These are phyloP conservation scores for Coelopa pilipes DNA, from an alignment of 2,888 invertebrate genomes.

Conservation along the genomic window DNA sequence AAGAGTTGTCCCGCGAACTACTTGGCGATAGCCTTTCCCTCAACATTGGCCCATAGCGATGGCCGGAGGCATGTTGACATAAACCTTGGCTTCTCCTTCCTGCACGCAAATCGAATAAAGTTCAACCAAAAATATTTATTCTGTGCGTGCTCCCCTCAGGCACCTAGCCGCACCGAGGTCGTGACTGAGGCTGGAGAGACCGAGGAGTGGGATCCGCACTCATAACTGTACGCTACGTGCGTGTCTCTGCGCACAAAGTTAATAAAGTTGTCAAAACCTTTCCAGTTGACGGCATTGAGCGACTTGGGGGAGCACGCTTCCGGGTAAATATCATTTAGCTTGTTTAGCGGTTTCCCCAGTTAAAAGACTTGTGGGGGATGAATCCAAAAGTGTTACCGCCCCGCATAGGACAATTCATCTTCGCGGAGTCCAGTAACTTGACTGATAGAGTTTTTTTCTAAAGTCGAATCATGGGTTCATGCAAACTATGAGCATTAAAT, in stretches of 20 bases:
- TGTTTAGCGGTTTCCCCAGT: background rate
- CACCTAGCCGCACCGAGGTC: constrained; percentile 26
- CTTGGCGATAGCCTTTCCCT: no score
- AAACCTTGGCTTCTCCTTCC: constrained; percentile 53
- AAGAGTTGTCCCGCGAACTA: constrained; percentile 49
- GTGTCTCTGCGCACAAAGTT: constrained; percentile 47
- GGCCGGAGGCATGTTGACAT: constrained; percentile 52
- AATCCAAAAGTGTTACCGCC: background rate
- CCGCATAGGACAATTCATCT: no score
- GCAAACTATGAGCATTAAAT: no score
- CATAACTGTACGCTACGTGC: constrained; percentile 45
- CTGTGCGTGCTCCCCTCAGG: constrained; percentile 35
- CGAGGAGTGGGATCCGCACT: constrained; percentile 37
- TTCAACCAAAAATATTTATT: constrained; percentile 61
- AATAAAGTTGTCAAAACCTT: constrained; percentile 57
- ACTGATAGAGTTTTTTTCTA: no score
- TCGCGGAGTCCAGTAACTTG: no score
- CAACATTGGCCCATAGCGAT: constrained; percentile 25
- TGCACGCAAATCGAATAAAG: constrained; percentile 52
- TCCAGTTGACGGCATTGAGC: constrained; percentile 23
- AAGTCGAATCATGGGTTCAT: no score
- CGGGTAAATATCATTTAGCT: constrained; percentile 3
- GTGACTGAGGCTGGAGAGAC: constrained; percentile 28
- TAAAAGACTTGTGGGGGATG: background rate
- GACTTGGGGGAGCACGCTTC: background rate